A percentile compares a stretch with the other conserved stretches of the same genome.
phyloP scores from a whole-genome alignment of 2,888 invertebrate genomes.

The Drosophila prolongata region DNA sequence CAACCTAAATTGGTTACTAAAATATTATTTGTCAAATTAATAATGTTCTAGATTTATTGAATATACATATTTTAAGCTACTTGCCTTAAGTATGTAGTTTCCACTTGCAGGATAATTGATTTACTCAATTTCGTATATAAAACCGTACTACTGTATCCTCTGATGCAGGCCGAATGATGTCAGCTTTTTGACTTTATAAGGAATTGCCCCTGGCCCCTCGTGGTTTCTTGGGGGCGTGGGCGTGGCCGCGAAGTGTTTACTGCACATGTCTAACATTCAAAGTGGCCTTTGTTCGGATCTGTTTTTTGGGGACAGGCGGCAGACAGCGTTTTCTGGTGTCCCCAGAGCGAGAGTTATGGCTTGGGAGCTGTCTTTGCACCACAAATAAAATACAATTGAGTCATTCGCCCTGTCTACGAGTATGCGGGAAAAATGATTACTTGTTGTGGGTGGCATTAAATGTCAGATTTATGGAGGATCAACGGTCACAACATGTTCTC shows the following conservation, averaged over 20 bases:
- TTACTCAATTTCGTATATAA: too few species aligned
- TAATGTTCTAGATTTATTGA: too few species aligned
- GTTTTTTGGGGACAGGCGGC: constrained; percentile 34
- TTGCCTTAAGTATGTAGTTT: too few species aligned
- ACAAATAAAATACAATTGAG: constrained; percentile 64
- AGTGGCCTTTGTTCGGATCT: constrained; percentile 59
- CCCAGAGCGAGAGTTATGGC: constrained; percentile 46
- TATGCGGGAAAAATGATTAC: constrained; percentile 51
- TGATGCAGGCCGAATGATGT: constrained; percentile 69
- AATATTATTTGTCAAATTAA: too few species aligned
- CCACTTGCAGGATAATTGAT: neutral
- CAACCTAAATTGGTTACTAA: too few species aligned
- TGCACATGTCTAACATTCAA: constrained; percentile 76
- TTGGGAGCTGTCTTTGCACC: constrained; percentile 49
- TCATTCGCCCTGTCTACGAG: constrained; percentile 59
- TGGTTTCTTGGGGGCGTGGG: constrained; percentile 34
- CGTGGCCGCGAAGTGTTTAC: constrained; percentile 51
- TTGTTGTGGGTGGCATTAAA: constrained; percentile 75
- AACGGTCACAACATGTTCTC: constrained; percentile 46
- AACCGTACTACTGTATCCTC: constrained; percentile 12
- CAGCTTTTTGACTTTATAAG: constrained; percentile 68
- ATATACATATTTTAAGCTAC: too few species aligned
- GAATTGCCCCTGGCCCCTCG: constrained; percentile 68
- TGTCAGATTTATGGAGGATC: constrained; percentile 75
- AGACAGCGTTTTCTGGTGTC: constrained; percentile 17